Percentiles rank a stretch among this genome's conserved stretches.
These are phyloP conservation scores for Apis florea DNA, from an alignment of 1,140 invertebrate species.

Conservation along the genomic window DNA sequence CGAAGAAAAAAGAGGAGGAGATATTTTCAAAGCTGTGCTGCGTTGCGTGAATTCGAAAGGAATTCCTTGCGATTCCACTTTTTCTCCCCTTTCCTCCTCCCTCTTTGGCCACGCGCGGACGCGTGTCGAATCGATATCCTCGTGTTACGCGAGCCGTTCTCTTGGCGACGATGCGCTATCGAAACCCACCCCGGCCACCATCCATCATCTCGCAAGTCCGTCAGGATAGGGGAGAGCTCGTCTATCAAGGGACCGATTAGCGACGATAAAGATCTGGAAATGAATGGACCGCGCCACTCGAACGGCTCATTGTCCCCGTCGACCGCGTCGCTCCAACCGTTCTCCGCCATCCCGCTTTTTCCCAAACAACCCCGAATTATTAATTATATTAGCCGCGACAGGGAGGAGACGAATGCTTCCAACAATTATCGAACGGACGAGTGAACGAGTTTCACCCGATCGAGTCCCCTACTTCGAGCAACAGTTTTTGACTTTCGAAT, in stretches of 20 bases:
- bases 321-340: slow-evolving; percentile 30
- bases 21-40: too few relatives aligned
- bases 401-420: too few relatives aligned
- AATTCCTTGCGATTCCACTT: too few relatives aligned
- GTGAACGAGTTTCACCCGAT: too few relatives aligned
- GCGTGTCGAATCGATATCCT: slow-evolving; percentile 44
- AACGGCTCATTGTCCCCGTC: slow-evolving; percentile 45
- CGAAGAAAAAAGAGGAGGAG: background rate
- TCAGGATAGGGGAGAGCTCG: slow-evolving; percentile 48
- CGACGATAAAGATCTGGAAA: slow-evolving; percentile 62
- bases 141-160: slow-evolving; percentile 24
- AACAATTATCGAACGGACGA: too few relatives aligned
- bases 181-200: slow-evolving; percentile 13
- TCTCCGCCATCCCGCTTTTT: slow-evolving; percentile 7
- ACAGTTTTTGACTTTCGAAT: too few relatives aligned
- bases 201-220: slow-evolving; percentile 64
- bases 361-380: slow-evolving; percentile 40
- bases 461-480: too few relatives aligned
- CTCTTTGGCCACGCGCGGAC: slow-evolving; percentile 1
- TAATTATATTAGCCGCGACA: too few relatives aligned
- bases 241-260: slow-evolving; percentile 65
- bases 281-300: slow-evolving; percentile 61
- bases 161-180: slow-evolving; percentile 38
- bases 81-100: too few relatives aligned
- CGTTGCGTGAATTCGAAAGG: too few relatives aligned